Evolutionary conservation across 2,888 invertebrate genomes (phyloP), one percentile per base, ranked within the genome.

Genomic region (Chouioia cunea): DNA sequence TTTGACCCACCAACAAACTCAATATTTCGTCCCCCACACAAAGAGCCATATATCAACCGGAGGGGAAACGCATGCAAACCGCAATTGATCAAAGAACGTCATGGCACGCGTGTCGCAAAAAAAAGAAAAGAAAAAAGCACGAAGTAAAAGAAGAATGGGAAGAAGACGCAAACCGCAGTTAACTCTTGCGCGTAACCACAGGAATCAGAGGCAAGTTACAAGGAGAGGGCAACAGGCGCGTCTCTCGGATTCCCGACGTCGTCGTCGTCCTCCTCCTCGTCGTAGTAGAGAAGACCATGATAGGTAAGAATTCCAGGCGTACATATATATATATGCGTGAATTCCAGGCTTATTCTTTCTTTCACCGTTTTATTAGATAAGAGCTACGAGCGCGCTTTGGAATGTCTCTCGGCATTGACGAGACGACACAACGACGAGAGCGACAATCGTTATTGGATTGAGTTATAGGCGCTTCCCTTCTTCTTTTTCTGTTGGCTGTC

Each of bases 401-500:
- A 71, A 71, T 71, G 71, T 47, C 66, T 71, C 59, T 67, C 71
- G 71, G 48, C 63, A 50, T 53, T 65, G 66, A 68, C 71, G 70
- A 65, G 48, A 22, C 63, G 52, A 46, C 46, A 47, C 46, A 27
- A 54, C 57, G 62, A 66, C n/a, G n/a, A 6, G 27, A 36, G 6
- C 74, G 71, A 68, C 74, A 74, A 74, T 73, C 66, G 65, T 71
- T 73, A 73, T 70, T 70, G 71, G 71, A 75, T 74, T 69, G 74
- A 74, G 71, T 72, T 75, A 70, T 73, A 70, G 64, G 52, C 58
- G 47, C 14, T 44, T n/a, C 27, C 14, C 44, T 64, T 14, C 14
- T 27, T 56, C 58, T n/a, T 15, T 58, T 20, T 22, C 52, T 65
- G 46, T 57, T 47, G 20, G 27, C 27, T 44, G 22, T 22, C 18